phyloP scores from a whole-genome alignment of 2,113 vertebrate species.

The Cavia aperea region DNA sequence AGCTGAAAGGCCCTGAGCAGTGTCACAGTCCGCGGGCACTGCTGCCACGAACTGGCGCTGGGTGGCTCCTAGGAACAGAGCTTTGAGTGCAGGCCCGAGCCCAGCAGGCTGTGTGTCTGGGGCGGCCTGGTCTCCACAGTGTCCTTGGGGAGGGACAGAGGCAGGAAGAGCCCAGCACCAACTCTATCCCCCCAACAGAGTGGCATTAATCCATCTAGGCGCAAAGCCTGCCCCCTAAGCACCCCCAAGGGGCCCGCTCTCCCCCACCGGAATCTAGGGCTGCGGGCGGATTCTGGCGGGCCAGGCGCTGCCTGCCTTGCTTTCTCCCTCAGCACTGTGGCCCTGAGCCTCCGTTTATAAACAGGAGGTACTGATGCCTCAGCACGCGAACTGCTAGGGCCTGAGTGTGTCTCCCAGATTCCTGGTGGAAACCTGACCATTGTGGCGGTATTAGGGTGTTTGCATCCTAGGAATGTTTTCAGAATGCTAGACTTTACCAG shows the following conservation, averaged over 20 bases:
- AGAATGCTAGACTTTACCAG: too few species aligned
- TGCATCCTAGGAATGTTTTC: not conserved
- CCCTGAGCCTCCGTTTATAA: not conserved
- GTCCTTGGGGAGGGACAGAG: not conserved
- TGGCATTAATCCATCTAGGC: not conserved
- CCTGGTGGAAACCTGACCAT: not conserved
- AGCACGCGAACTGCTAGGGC: not conserved
- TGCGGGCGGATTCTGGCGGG: not conserved
- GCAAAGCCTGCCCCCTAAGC: not conserved
- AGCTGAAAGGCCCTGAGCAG: not conserved
- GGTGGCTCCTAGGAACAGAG: not conserved
- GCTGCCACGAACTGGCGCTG: not conserved
- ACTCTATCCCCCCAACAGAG: not conserved
- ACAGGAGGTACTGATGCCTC: not conserved
- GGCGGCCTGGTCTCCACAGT: not conserved
- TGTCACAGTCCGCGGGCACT: not conserved
- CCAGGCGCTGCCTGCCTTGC: not conserved
- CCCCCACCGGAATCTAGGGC: not conserved
- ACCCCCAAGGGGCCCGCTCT: not conserved
- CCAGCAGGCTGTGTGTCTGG: not conserved
- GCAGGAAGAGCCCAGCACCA: too few species aligned
- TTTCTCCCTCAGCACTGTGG: not conserved
- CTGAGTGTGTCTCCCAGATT: not conserved
- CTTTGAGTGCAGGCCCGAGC: not conserved
- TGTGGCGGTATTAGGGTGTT: not conserved